Evolutionary conservation across 2,113 vertebrate genomes (phyloP).

Genomic region (Notarius quadriscutis): DNA sequence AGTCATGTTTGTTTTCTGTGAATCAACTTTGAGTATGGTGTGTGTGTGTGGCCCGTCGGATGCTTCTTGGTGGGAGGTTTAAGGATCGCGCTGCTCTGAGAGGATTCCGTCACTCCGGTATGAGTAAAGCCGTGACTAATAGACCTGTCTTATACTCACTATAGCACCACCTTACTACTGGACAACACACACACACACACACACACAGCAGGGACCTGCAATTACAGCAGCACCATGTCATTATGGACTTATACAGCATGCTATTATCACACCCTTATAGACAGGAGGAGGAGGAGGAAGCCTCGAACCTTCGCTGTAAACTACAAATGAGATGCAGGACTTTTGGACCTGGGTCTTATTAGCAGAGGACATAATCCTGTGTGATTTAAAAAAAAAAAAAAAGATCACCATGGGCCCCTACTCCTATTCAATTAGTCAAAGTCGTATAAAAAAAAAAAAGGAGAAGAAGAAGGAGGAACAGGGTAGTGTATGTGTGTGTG

Average conservation of each 20-base stretch:
- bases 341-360: not conserved
- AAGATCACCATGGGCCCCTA: slow-evolving; percentile 15
- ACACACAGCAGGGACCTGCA: slow-evolving; percentile 60
- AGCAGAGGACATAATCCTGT: slow-evolving; percentile 4
- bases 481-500: not conserved
- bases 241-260: slow-evolving; percentile 66
- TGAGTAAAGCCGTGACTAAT: slow-evolving; percentile 62
- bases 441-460: not conserved
- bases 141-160: slow-evolving; percentile 62
- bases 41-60: slow-evolving; percentile 22
- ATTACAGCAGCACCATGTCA: slow-evolving; percentile 70
- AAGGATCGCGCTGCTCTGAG: slow-evolving; percentile 49
- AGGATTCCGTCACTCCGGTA: slow-evolving; percentile 55
- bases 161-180: slow-evolving; percentile 60
- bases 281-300: slow-evolving; percentile 49
- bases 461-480: not conserved
- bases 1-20: not conserved
- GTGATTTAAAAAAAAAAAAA: slow-evolving; percentile 12
- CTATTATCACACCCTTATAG: slow-evolving; percentile 63
- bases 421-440: slow-evolving; percentile 33
- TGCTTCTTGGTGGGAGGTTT: slow-evolving; percentile 57
- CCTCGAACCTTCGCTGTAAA: slow-evolving; percentile 14
- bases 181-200: slow-evolving; percentile 40
- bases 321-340: not conserved
- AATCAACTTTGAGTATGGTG: not conserved